Evolutionary conservation across 2,113 vertebrate genomes (phyloP), one percentile per base, ranked within the genome.

Genomic region (Rhinoderma darwinii): DNA sequence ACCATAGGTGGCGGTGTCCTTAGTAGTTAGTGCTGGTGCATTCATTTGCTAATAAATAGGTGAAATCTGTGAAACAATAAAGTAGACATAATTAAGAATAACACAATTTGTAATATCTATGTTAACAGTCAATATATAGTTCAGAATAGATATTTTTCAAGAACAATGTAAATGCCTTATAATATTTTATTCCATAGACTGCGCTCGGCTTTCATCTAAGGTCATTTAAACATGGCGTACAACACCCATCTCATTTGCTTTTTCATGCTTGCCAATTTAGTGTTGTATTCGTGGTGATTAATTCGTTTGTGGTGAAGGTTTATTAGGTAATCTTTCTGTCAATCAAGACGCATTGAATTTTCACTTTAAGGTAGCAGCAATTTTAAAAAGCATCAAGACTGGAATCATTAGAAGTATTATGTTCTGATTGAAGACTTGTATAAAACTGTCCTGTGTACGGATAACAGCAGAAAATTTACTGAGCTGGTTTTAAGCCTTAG

Each of bases 311-410:
- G 90, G 92, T 89, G 91, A 89, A 91, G 89, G 89, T 93, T 93
- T 94, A 93, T 93, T 93, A 94, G 93, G 92, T 92, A 92, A 92
- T 94, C 92, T 93, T 94, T 89, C 92, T 92, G 92, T 92, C 93
- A 93, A 88, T 94, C 93, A 95, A 91, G 92, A 92, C 90, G 89
- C 90, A 90, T 47, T 35, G 79, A 76, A 56, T 51, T 90, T 90
- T 92, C 88, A 88, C 82, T 89, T 47, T n/a, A 88, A 84, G 89
- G 89, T 72, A 88, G 86, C 70, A 89, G 73, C 87, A 83, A 89
- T 91, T 91, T 91, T 89, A 76, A 75, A 87, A 92, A 88, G 72
- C 88, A 54, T 32, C 68, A 44, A 86, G 90, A 89, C 83, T 84
- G 82, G 86, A 77, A 0, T 73, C 85, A 76, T 75, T 90, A 88